Percentiles rank a stretch among this genome's conserved stretches.
phyloP scores from a whole-genome alignment of 2,113 vertebrate genomes.

The Odontesthes bonariensis region DNA sequence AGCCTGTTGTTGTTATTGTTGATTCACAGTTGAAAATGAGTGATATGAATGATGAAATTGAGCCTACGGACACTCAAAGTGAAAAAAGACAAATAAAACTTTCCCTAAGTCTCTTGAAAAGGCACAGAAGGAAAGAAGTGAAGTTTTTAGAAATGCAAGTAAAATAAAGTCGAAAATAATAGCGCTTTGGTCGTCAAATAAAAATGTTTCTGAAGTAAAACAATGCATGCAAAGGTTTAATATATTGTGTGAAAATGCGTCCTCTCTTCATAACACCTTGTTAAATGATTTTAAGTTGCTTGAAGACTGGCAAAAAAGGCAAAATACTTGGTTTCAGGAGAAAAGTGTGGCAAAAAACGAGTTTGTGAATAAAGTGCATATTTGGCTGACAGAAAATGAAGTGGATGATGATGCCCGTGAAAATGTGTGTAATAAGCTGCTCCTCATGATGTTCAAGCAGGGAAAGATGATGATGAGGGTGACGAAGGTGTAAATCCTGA shows the following conservation, averaged over 20 bases:
- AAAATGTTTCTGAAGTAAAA: neutral
- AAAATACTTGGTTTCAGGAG: neutral
- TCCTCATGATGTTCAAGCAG: no score
- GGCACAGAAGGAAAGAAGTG: neutral
- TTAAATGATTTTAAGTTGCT: neutral
- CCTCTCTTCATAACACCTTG: neutral
- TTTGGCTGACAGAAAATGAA: neutral
- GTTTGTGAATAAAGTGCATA: neutral
- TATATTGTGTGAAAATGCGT: neutral
- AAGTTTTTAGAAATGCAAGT: neutral
- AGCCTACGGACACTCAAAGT: neutral
- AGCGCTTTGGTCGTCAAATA: neutral
- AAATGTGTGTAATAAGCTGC: no score
- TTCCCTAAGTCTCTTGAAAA: neutral
- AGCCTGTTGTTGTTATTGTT: neutral
- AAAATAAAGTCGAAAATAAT: neutral
- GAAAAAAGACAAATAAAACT: neutral
- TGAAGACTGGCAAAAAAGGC: neutral
- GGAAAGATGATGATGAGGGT: no score
- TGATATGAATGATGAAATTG: neutral
- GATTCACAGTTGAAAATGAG: neutral
- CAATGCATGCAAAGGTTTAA: neutral
- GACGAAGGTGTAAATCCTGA: neutral
- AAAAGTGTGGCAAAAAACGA: no score
- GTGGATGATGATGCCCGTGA: no score